Base-by-base conservation (phyloP, 1,140 invertebrate species). In the Drosophila malerkotliana region DNA sequence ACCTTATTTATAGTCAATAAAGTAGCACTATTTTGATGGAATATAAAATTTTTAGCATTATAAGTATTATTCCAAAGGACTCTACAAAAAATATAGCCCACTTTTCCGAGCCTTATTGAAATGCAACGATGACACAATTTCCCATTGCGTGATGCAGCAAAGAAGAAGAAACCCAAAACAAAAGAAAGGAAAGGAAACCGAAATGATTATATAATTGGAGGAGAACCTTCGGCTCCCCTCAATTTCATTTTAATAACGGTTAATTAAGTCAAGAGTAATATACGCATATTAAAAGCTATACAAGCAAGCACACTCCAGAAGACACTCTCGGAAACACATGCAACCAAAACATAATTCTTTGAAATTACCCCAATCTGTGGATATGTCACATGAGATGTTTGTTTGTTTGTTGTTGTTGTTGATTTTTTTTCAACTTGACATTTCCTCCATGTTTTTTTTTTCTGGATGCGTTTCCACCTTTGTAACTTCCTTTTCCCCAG, bases 211-310 rank as follows among this genome's bases (percentile, higher is more conserved):
- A 88, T 87, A 87, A 87, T 87, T 88, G 82, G 45, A 26, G 26
- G 26, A 32, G 55, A 82, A 53, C 63, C 66, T 67, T 83, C 44
- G 47, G 34, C 47, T 69, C 56, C 15, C 75, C 75, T 53, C 82
- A 88, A 87, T 87, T 87, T 88, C 79, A 66, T 87, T 88, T 88
- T 87, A 87, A 87, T 87, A 82, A 76, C 49, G 77, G 61, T 78
- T 88, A 76, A 87, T 87, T 87, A 87, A 78, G 75, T 88, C 82
- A 82, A 87, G 82, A 74, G 82, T 78, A 78, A 82, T 81, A 54
- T 57, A 82, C 83, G 77, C 64, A 83, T 78, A 68, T 82, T 78
- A 78, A 66, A 60, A 57, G 69, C 69, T 71, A 72, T 72, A 62
- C 51, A 55, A 49, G 52, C 48, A 77, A 57, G 73, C 60, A 72